Evolutionary conservation across 2,888 invertebrate species (phyloP), one percentile per base, ranked within the genome.

Genomic region (Lasioglossum villosulum): DNA sequence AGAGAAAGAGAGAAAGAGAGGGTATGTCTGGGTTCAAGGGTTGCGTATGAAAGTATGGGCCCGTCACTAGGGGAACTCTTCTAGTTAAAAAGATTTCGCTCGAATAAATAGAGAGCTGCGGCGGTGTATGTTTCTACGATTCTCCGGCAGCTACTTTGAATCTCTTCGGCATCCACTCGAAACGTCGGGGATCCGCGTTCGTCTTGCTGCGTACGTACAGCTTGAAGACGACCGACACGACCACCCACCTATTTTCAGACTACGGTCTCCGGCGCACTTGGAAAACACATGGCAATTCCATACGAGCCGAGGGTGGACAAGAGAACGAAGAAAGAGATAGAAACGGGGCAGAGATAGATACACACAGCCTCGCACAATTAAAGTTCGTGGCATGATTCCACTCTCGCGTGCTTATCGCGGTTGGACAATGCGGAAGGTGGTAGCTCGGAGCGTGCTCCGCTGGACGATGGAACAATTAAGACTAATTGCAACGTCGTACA

Each of bases 401-500:
- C 83, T 78, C 79, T 86, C 74, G 86, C 86, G 82, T 88, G 88
- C 86, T 89, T 89, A 89, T 90, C 90, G 84, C 73, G 59, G 30
- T 71, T 66, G 88, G 85, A 90, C 90, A 88, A 86, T 86, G 78
- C 80, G 83, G 77, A 88, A 88, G 85, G 86, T 79, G 88, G 80
- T 85, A 85, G 83, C 83, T 59, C 48, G 77, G 78, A 82, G 80
- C 86, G 86, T 77, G 85, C 78, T 79, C 78, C 48, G 70, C 66
- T 52, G 76, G 78, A 86, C 85, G 78, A 37, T 80, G 80, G 86
- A 90, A 90, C 90, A 88, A 90, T 90, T 90, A 88, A 86, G 83
- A 85, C 86, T 90, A 90, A 90, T 90, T 90, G 85, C 89, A 83
- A 81, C 79, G 89, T 87, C 86, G 87, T 82, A 86, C 88, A 82